Evolutionary conservation across 2,113 vertebrate species (phyloP).

Genomic region (Ramphastos sulfuratus): DNA sequence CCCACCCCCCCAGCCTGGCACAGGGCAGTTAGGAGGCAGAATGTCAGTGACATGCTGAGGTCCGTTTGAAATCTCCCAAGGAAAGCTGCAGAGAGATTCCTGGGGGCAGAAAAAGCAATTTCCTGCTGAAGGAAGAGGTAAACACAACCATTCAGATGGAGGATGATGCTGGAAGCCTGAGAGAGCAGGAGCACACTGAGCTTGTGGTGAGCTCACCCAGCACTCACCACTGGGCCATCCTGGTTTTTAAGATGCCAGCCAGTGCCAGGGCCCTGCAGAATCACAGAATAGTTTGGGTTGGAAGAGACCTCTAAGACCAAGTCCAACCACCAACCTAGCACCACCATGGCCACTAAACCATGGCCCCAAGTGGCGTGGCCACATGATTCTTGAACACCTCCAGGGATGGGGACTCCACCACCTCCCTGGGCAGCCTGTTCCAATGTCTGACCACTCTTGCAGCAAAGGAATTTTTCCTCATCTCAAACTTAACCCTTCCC

Average conservation of each 20-base stretch:
- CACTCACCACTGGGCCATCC: not conserved
- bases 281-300: no score
- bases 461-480: no score
- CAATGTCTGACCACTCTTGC: no score
- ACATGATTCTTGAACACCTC: no score
- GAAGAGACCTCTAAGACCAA: no score
- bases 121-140: not conserved
- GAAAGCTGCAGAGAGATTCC: not conserved
- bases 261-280: not conserved
- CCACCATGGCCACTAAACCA: no score
- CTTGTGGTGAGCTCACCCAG: accelerated
- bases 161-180: not conserved
- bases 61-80: not conserved
- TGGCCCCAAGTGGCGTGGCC: no score
- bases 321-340: no score
- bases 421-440: no score
- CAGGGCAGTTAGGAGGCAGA: not conserved
- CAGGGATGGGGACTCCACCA: no score
- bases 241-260: accelerated
- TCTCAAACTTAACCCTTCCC: no score
- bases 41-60: not conserved
- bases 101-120: conserved; percentile 5
- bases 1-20: not conserved
- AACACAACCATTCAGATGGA: not conserved
- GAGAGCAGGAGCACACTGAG: not conserved